These are phyloP conservation scores for Zenarchopterus dispar DNA, from an alignment of 2,797 vertebrate genomes.

Conservation along the genomic window DNA sequence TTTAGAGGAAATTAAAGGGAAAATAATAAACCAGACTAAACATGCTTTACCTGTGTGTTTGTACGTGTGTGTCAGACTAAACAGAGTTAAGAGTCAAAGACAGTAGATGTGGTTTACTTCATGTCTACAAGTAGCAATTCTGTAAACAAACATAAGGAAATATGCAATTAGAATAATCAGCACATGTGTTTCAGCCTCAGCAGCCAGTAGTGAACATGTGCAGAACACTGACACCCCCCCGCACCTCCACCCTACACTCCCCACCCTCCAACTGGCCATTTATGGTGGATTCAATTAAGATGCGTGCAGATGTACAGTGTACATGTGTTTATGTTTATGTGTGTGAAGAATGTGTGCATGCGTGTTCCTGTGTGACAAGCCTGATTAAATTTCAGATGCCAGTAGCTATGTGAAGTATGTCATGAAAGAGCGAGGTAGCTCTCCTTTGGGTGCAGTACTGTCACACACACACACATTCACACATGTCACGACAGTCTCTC, in stretches of 20 bases:
- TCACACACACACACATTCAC: slow-evolving; percentile 21
- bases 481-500: too few species aligned
- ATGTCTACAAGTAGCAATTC: slow-evolving; percentile 31
- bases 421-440: slow-evolving; percentile 60
- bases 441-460: slow-evolving; percentile 44
- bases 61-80: slow-evolving; percentile 54
- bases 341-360: slow-evolving; percentile 3
- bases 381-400: slow-evolving; percentile 26
- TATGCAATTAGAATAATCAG: slow-evolving; percentile 49
- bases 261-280: slow-evolving; percentile 6
- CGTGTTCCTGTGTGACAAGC: slow-evolving; percentile 31
- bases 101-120: slow-evolving; percentile 42
- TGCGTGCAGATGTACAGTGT: slow-evolving; percentile 11
- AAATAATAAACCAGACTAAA: slow-evolving; percentile 61
- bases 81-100: slow-evolving; percentile 33
- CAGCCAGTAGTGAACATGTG: slow-evolving; percentile 36
- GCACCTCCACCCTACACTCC: too few species aligned
- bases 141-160: slow-evolving; percentile 59
- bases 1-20: slow-evolving; percentile 44
- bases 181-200: slow-evolving; percentile 26
- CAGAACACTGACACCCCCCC: slow-evolving; percentile 26
- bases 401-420: slow-evolving; percentile 47
- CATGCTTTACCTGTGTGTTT: slow-evolving; percentile 41
- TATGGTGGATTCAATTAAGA: slow-evolving; percentile 11
- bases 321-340: too few species aligned